These are phyloP conservation scores for Anniella stebbinsi DNA, from an alignment of 2,797 vertebrate species.

Conservation along the genomic window DNA sequence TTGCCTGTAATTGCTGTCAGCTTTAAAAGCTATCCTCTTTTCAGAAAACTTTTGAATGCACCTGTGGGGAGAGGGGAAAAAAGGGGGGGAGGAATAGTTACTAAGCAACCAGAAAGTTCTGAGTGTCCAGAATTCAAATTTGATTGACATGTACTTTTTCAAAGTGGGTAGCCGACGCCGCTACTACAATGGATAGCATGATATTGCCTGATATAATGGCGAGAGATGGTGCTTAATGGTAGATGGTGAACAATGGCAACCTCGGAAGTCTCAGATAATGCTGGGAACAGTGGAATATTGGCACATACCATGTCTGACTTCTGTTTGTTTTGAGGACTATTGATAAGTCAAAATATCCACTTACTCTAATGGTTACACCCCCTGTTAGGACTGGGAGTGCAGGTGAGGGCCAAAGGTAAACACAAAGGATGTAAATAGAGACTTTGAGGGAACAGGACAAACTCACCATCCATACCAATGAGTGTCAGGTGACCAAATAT, in stretches of 20 bases:
- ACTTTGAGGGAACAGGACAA: not conserved
- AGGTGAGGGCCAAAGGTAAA: rapidly evolving
- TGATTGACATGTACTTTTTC: not conserved
- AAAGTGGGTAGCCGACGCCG: not conserved
- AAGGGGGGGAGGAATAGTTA: constrained; percentile 50
- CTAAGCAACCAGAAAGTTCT: constrained; percentile 63
- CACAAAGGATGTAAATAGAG: not conserved
- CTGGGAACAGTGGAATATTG: rapidly evolving
- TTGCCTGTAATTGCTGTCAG: constrained; percentile 52
- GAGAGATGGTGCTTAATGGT: rapidly evolving
- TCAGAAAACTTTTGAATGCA: constrained; percentile 48
- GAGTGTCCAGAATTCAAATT: not conserved
- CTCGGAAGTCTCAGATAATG: not conserved
- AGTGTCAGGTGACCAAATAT: not conserved
- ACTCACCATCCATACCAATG: not conserved
- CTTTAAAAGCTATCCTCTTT: constrained; percentile 56
- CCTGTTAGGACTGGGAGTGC: rapidly evolving
- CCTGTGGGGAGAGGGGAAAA: not conserved
- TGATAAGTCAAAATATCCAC: rapidly evolving
- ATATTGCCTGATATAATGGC: rapidly evolving
- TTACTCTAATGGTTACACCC: rapidly evolving
- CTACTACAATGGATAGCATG: rapidly evolving
- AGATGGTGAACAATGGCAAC: rapidly evolving
- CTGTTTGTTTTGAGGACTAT: rapidly evolving
- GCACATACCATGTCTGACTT: rapidly evolving